Conservation (phyloP, 2,888 invertebrate species). For the Yponomeuta plumbellus region DNA sequence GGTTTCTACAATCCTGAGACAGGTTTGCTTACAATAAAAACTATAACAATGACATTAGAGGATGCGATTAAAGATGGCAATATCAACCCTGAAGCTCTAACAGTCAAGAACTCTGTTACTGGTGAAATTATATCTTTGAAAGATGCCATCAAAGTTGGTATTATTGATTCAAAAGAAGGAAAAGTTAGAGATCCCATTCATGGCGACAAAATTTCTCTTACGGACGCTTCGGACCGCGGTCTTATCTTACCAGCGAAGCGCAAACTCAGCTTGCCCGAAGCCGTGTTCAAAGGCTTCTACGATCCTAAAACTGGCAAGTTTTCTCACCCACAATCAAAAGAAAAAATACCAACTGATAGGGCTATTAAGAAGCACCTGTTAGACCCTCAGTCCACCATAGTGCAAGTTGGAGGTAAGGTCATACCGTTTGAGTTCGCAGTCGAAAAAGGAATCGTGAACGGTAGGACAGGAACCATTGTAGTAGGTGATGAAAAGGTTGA, state of each 20-base stretch:
- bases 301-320: slow-evolving; percentile 90
- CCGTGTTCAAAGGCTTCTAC: slow-evolving; percentile 93
- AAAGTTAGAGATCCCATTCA: slow-evolving; percentile 85
- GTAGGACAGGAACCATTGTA: slow-evolving; percentile 82
- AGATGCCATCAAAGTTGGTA: slow-evolving; percentile 85
- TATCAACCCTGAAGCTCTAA: slow-evolving; percentile 85
- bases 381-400: slow-evolving; percentile 90
- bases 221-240: slow-evolving; percentile 90
- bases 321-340: slow-evolving; percentile 86
- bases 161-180: slow-evolving; percentile 88
- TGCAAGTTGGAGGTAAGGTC: slow-evolving; percentile 86
- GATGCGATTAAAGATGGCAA: slow-evolving; percentile 85
- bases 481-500: slow-evolving; percentile 81
- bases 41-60: slow-evolving; percentile 81
- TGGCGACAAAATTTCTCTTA: slow-evolving; percentile 84
- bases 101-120: slow-evolving; percentile 86
- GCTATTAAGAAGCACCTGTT: slow-evolving; percentile 90
- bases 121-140: slow-evolving; percentile 87
- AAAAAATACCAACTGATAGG: slow-evolving; percentile 86
- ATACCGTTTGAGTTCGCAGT: slow-evolving; percentile 90
- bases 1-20: slow-evolving; percentile 86
- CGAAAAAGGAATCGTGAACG: slow-evolving; percentile 84
- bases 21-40: slow-evolving; percentile 83
- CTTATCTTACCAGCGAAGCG: slow-evolving; percentile 88
- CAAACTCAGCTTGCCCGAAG: slow-evolving; percentile 90